Base-by-base conservation (phyloP, 2,797 vertebrate genomes). In the Schizopygopsis pylzovi region DNA sequence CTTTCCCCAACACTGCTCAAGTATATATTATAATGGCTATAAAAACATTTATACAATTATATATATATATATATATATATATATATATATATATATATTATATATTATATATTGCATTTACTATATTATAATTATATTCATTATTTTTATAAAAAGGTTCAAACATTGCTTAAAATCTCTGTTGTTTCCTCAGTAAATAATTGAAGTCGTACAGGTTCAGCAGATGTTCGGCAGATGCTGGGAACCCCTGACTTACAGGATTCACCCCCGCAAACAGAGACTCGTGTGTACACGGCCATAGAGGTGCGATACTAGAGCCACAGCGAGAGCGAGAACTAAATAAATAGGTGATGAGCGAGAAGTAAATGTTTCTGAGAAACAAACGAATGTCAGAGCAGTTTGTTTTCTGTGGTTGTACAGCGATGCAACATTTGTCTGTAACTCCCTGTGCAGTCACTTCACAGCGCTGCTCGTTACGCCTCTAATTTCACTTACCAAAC, bases 361-460 rank as follows among this genome's bases (percentile, higher is more conserved):
- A 39, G n/a, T 79, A 45, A 52, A 56, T 68, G 47, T 82, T 54
- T 63, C n/a, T 45, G n/a, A 33, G 41, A 73, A 79, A 11, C 1
- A 78, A 78, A 70, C 37, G 33, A 54, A 49, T 43, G 73, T 79
- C 73, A 54, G 78, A 76, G 67, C 59, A 79, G 81, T 81, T 87
- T 88, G 86, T 61, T 45, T 83, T 20, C 65, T 45, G 72, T 68
- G 6, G 18, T 84, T 81, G 82, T 47, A 45, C 28, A 56, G 83
- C 85, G 72, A 70, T 49, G 79, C 87, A 84, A 59, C 85, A 80
- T 87, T 90, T 82, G 75, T 83, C 85, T 77, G 25, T 39, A 78
- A 81, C 79, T 85, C 73, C 81, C 89, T 87, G 89, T 33, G 87
- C 81, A 81, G 82, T 87, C 85, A 83, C 81, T 79, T 88, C 85